A percentile compares a stretch with the other conserved stretches of the same genome.
Evolutionary conservation across 2,113 vertebrate species (phyloP).

Genomic region (Hippotragus niger): DNA sequence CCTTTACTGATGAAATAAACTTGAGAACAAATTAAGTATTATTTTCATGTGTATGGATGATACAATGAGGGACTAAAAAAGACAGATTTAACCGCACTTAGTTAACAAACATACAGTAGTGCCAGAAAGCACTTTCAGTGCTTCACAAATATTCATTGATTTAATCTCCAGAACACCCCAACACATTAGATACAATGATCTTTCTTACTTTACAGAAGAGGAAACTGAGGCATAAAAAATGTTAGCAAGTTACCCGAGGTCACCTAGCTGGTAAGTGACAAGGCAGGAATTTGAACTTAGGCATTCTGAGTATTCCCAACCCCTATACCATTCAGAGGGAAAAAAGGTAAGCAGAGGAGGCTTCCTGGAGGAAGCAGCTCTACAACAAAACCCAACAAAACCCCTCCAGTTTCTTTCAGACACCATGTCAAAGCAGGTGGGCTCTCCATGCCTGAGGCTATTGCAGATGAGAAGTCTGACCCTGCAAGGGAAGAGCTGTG

Average conservation of each 20-base stretch:
- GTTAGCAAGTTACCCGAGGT: background rate
- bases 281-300: background rate
- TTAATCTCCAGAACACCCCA: background rate
- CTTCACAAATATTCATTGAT: background rate
- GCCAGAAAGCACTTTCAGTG: background rate
- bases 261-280: background rate
- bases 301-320: fast-evolving
- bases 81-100: background rate
- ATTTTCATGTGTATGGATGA: background rate
- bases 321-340: background rate
- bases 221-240: background rate
- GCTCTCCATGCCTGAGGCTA: background rate
- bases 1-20: background rate
- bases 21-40: background rate
- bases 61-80: background rate
- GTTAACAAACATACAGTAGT: background rate
- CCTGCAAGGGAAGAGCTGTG: fast-evolving
- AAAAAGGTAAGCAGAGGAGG: fast-evolving
- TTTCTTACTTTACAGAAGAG: background rate
- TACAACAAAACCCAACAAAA: background rate
- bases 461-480: background rate
- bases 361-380: too few species aligned
- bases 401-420: background rate
- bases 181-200: background rate
- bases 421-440: background rate